phyloP scores from a whole-genome alignment of 2,888 invertebrate species.

The Heliconius charithonia region DNA sequence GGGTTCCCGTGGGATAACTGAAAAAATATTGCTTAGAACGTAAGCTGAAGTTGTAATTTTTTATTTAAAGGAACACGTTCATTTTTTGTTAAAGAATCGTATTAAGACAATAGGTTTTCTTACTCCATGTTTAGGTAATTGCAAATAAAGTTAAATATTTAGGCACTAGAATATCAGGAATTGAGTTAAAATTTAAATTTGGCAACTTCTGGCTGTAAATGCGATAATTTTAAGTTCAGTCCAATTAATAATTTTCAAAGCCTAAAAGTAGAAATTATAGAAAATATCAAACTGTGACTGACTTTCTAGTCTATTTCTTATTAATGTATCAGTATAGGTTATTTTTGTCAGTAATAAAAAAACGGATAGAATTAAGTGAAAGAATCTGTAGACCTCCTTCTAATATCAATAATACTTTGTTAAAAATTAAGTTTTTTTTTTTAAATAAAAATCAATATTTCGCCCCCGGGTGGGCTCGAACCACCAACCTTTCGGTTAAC shows the following conservation, averaged over 20 bases:
- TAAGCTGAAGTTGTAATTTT: too few species aligned
- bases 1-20: neutral
- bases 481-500: constrained; percentile 99
- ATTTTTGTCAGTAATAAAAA: neutral
- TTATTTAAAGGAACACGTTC: too few species aligned
- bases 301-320: neutral
- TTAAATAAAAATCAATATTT: neutral
- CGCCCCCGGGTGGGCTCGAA: constrained; percentile 98
- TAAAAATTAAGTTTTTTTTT: neutral
- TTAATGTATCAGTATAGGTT: neutral
- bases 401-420: neutral
- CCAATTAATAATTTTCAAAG: too few species aligned
- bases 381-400: neutral
- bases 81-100: too few species aligned
- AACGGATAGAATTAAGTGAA: neutral
- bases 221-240: too few species aligned
- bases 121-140: too few species aligned
- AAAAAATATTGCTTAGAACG: neutral
- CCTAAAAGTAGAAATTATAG: neutral
- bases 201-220: too few species aligned
- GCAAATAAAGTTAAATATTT: too few species aligned
- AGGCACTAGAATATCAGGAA: too few species aligned
- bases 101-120: too few species aligned
- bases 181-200: too few species aligned
- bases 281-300: neutral